Conservation (phyloP, 2,888 invertebrate genomes). For the Drosophila mercatorum region DNA sequence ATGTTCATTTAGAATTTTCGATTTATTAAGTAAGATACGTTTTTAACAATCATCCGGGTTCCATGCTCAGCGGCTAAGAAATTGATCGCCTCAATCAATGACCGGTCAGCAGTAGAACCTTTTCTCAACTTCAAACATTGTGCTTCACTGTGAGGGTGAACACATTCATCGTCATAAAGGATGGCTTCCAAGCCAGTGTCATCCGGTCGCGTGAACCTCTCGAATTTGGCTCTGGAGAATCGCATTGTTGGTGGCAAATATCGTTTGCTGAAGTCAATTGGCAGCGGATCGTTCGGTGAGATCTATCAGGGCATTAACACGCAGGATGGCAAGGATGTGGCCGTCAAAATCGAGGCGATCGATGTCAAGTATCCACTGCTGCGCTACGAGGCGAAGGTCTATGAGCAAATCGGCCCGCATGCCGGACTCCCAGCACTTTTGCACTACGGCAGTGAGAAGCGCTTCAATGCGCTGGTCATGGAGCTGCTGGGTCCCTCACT, state of each 20-base stretch:
- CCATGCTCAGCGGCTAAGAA: constrained; percentile 15
- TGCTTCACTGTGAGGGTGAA: not conserved
- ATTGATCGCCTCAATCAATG: constrained; percentile 35
- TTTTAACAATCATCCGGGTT: constrained; percentile 25
- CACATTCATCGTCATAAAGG: not conserved
- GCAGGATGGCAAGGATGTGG: constrained; percentile 97
- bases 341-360: constrained; percentile 97
- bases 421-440: constrained; percentile 96
- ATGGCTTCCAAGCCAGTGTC: constrained; percentile 31
- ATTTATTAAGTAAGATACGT: constrained; percentile 31
- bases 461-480: constrained; percentile 99
- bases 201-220: constrained; percentile 25
- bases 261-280: constrained; percentile 54
- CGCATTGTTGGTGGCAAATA: constrained; percentile 66
- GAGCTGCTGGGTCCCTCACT: constrained; percentile 98
- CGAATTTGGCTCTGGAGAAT: constrained; percentile 53
- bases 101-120: constrained; percentile 4
- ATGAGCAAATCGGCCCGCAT: constrained; percentile 98
- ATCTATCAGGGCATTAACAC: constrained; percentile 97
- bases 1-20: constrained; percentile 40
- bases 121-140: not conserved
- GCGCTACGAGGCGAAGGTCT: constrained; percentile 98
- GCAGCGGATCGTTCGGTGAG: constrained; percentile 98
- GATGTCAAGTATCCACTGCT: constrained; percentile 98
- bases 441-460: constrained; percentile 96